Percentiles rank a stretch among this genome's conserved stretches.
phyloP scores from a whole-genome alignment of 2,888 invertebrate species.

The Melikaiella ostensackeni region DNA sequence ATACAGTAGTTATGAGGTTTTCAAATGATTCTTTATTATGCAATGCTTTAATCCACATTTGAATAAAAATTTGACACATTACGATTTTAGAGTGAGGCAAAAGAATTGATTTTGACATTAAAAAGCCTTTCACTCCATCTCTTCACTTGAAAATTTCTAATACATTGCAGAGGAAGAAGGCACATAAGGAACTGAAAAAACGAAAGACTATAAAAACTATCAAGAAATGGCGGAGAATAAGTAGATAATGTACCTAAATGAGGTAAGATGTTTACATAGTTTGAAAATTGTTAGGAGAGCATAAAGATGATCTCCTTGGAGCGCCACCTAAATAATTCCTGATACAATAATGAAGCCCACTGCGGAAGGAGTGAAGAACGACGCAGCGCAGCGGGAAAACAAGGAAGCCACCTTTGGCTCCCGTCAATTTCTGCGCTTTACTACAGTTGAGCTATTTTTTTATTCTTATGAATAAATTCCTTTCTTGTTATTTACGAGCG shows the following conservation, averaged over 20 bases:
- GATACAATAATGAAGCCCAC: not conserved
- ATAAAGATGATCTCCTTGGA: not conserved
- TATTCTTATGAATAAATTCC: conserved; percentile 39
- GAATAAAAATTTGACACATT: too few relatives aligned
- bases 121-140: too few relatives aligned
- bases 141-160: too few relatives aligned
- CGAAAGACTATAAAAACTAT: not conserved
- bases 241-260: not conserved
- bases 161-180: too few relatives aligned
- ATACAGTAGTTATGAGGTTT: too few relatives aligned
- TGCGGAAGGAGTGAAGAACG: not conserved
- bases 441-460: conserved; percentile 38
- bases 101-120: too few relatives aligned
- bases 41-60: too few relatives aligned
- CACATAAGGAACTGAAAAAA: too few relatives aligned
- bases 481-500: conserved; percentile 40
- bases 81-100: too few relatives aligned
- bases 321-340: conserved; percentile 16
- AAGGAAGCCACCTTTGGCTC: conserved; percentile 29
- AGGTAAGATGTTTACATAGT: not conserved
- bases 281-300: not conserved
- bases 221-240: not conserved
- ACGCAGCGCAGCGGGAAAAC: not conserved
- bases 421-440: conserved; percentile 32
- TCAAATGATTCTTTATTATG: too few relatives aligned